Conservation (phyloP, 2,113 vertebrate species). For the Cyphomyrus plagiostoma region DNA sequence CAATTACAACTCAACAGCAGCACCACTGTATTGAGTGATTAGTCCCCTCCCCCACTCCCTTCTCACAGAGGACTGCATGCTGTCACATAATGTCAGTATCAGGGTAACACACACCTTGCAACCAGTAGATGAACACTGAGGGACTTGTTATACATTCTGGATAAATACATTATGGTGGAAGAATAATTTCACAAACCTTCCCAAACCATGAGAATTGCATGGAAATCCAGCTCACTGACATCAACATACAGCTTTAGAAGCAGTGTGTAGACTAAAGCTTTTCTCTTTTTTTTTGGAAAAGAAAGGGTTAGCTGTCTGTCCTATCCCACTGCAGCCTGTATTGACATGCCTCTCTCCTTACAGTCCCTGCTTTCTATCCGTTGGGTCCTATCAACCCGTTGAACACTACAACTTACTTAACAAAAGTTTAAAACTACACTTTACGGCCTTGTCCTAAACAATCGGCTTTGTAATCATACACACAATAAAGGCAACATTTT, state of each 20-base stretch:
- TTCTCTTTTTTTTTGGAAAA: not conserved
- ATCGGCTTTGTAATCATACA: slow-evolving; percentile 38
- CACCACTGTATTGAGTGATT: not conserved
- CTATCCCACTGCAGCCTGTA: slow-evolving; percentile 13
- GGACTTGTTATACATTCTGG: not conserved
- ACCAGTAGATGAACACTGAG: not conserved
- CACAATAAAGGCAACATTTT: not conserved
- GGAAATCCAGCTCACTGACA: not conserved
- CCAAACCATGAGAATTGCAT: not conserved
- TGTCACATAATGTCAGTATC: not conserved
- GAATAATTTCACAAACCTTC: not conserved
- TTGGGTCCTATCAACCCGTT: slow-evolving; percentile 29
- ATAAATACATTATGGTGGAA: not conserved
- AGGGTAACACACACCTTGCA: not conserved
- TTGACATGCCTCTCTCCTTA: slow-evolving; percentile 27
- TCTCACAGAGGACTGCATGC: not conserved
- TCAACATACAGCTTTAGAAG: not conserved
- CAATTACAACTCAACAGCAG: not conserved
- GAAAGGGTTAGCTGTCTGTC: slow-evolving; percentile 9
- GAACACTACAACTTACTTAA: slow-evolving; percentile 17
- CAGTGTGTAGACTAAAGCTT: not conserved
- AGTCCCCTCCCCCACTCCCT: not conserved
- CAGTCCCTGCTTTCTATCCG: slow-evolving; percentile 14
- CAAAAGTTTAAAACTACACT: slow-evolving; percentile 11
- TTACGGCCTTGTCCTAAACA: slow-evolving; percentile 35